A percentile compares a stretch with the other conserved stretches of the same genome.
These are phyloP conservation scores for Addax nasomaculatus DNA, from an alignment of 2,113 vertebrate genomes.

Conservation along the genomic window DNA sequence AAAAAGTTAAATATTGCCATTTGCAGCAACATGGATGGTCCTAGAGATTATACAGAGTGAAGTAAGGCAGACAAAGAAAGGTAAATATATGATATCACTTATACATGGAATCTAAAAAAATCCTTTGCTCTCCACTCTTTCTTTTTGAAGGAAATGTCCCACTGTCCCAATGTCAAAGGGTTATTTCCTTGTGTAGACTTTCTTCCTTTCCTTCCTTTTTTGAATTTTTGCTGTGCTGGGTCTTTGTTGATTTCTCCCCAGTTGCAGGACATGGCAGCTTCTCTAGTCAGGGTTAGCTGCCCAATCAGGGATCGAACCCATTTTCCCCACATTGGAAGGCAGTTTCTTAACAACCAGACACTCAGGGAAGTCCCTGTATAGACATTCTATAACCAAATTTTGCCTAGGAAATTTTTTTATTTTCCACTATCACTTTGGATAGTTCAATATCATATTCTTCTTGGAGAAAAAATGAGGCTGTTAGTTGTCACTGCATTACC, in stretches of 20 bases:
- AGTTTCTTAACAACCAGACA: neutral
- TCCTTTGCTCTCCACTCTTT: neutral
- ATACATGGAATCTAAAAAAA: neutral
- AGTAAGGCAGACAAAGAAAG: neutral
- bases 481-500: neutral
- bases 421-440: neutral
- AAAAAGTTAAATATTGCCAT: neutral
- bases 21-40: neutral
- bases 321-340: neutral
- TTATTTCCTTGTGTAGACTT: neutral
- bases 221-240: neutral
- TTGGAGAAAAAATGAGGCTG: neutral
- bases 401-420: neutral
- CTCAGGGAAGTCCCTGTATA: neutral
- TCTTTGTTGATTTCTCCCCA: neutral
- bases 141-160: neutral
- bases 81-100: neutral
- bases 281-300: neutral
- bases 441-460: neutral
- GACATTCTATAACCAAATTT: neutral
- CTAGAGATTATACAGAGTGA: neutral
- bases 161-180: neutral
- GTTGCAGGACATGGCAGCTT: neutral
- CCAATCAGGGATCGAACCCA: neutral
- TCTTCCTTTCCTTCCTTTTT: neutral